Percentiles rank a stretch among this genome's conserved stretches.
These are phyloP conservation scores for Rhamphomyia laevipes DNA, from an alignment of 2,888 invertebrate species.

Conservation along the genomic window DNA sequence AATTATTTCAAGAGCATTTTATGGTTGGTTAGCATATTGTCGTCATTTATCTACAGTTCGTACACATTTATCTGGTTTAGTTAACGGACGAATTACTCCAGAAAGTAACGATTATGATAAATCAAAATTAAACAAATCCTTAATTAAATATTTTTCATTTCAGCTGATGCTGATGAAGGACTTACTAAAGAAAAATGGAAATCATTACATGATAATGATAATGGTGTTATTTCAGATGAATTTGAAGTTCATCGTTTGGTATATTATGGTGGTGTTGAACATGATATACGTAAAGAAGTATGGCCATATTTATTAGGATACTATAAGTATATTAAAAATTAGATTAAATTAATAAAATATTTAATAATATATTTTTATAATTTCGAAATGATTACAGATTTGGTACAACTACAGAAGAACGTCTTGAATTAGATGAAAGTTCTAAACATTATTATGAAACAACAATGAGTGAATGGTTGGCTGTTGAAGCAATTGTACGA, in stretches of 20 bases:
- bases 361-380: neutral
- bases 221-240: constrained; percentile 48
- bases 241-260: constrained; percentile 70
- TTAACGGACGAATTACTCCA: constrained; percentile 59
- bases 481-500: constrained; percentile 83
- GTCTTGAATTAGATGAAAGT: constrained; percentile 51
- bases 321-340: constrained; percentile 44
- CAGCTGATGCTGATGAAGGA: constrained; percentile 45
- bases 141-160: neutral
- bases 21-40: constrained; percentile 93
- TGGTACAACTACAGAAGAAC: constrained; percentile 54
- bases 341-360: neutral
- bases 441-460: constrained; percentile 72
- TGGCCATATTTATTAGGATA: constrained; percentile 87
- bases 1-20: constrained; percentile 90
- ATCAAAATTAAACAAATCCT: neutral
- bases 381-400: too few relatives aligned
- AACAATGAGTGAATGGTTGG: constrained; percentile 90
- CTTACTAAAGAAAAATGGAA: constrained; percentile 69
- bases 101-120: constrained; percentile 38
- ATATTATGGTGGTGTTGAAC: constrained; percentile 78
- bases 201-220: constrained; percentile 48
- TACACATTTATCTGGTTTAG: constrained; percentile 81
- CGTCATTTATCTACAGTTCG: constrained; percentile 84
- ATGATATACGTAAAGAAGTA: constrained; percentile 63